Conservation (phyloP, 1,140 invertebrate species). For the Steinernema khuongi region DNA sequence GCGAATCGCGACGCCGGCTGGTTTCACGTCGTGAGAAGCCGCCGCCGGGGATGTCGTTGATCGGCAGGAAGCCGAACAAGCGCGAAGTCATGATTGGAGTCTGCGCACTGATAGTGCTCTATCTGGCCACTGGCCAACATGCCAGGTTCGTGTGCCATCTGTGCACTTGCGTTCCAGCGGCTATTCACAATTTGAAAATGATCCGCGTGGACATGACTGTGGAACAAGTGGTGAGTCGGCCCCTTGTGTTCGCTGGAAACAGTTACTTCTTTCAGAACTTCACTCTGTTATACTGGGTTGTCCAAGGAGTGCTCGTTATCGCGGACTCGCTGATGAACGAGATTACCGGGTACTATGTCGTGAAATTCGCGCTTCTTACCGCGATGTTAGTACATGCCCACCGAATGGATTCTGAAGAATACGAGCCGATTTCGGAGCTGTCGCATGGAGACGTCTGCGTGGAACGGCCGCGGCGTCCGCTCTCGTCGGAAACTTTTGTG, state of each 20-base stretch:
- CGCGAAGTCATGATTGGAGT: not conserved
- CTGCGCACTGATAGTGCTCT: not conserved
- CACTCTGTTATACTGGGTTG: not conserved
- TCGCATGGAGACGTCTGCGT: too few relatives aligned
- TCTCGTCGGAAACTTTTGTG: too few relatives aligned
- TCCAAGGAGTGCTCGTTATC: not conserved
- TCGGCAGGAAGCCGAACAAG: too few relatives aligned
- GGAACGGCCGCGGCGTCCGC: too few relatives aligned
- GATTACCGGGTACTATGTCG: not conserved
- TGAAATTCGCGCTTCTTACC: not conserved
- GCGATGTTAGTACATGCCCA: not conserved
- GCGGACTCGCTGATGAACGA: not conserved
- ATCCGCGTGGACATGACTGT: not conserved
- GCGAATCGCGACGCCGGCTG: not conserved
- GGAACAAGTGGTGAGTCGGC: not conserved
- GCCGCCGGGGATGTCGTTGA: not conserved
- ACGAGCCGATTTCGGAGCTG: not conserved
- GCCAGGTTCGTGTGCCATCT: not conserved
- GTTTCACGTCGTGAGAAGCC: not conserved
- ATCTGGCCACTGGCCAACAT: not conserved
- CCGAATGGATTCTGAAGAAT: not conserved
- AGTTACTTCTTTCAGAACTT: not conserved
- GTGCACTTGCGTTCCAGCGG: not conserved
- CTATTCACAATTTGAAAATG: not conserved
- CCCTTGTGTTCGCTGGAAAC: not conserved